Conservation (phyloP, 2,888 invertebrate genomes). For the Allophyes oxyacanthae region DNA sequence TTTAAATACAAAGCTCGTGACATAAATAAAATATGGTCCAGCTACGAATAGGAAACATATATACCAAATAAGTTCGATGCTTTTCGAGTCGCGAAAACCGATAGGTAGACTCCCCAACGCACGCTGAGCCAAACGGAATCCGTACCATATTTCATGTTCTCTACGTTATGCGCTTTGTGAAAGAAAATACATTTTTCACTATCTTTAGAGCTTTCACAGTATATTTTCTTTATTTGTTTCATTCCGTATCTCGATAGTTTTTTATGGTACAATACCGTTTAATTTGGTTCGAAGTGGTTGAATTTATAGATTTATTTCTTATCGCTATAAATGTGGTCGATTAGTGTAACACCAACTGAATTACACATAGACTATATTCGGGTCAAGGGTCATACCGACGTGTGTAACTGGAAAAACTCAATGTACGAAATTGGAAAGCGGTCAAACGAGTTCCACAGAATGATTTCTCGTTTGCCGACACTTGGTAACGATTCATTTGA, state of each 20-base stretch:
- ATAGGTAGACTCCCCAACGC: constrained; percentile 80
- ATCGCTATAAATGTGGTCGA: constrained; percentile 5
- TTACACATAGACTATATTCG: constrained; percentile 28
- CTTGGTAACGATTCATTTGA: constrained; percentile 85
- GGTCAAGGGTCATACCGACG: constrained; percentile 41
- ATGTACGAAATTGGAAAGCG: constrained; percentile 74
- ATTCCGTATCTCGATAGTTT: constrained; percentile 58
- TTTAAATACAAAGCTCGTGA: constrained; percentile 39
- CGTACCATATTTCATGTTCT: constrained; percentile 87
- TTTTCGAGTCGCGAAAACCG: constrained; percentile 82
- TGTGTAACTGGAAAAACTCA: constrained; percentile 63
- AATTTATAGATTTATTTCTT: constrained; percentile 18
- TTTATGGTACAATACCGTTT: constrained; percentile 40
- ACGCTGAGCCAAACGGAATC: constrained; percentile 85
- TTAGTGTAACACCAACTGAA: constrained; percentile 15
- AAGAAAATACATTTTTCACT: constrained; percentile 88
- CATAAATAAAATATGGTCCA: constrained; percentile 64
- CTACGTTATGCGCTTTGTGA: constrained; percentile 86
- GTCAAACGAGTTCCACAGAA: constrained; percentile 68
- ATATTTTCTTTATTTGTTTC: constrained; percentile 76
- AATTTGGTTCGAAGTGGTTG: constrained; percentile 26
- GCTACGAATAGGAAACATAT: constrained; percentile 78
- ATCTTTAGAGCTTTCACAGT: constrained; percentile 80
- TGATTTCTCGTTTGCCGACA: constrained; percentile 79
- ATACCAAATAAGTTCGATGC: constrained; percentile 81